Evolutionary conservation across 2,113 vertebrate genomes (phyloP), one percentile per base, ranked within the genome.

Genomic region (Platycercus adscitus): DNA sequence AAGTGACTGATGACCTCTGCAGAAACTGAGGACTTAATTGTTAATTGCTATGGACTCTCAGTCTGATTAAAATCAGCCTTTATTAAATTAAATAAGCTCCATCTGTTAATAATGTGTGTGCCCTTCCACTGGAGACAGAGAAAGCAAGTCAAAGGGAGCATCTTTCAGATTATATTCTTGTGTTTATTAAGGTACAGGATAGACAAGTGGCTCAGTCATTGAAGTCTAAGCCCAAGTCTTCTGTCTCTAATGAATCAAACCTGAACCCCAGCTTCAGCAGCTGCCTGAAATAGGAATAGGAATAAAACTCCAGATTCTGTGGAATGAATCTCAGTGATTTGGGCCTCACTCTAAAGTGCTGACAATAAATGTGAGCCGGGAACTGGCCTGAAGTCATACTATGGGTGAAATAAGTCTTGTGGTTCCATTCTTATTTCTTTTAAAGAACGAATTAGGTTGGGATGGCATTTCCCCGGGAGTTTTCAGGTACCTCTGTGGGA

Each of bases 81-180:
- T 92, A 89, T 96, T 96, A 86, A 89, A 93, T 97, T 94, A 88
- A 96, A 82, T 82, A 82, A 91, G 89, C 73, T 91, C 70, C 66
- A 82, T 96, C 91, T 97, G 91, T 87, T 90, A 95, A 49, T 55
- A 53, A 52, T 58, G 52, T 69, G 29, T 55, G 58, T 73, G 86
- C 73, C 86, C 81, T 95, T 97, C 63, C 50, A 71, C 70, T 11
- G 19, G 41, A 76, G 49, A 35, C 41, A 41, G 50, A 77, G 80
- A 46, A 63, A 79, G 65, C 43, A 49, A 91, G 73, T 89, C 82
- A 58, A 21, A 80, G 78, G 70, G 53, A 86, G 25, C 49, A 82
- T 53, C 63, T 65, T 82, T 64, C 66, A 61, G 75, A 44, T 76
- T 3, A 89, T 73, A 26, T 47, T 76, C 61, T 83, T 75, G 31